These are phyloP conservation scores for Ciconia boyciana DNA, from an alignment of 2,113 vertebrate genomes.

Conservation along the genomic window DNA sequence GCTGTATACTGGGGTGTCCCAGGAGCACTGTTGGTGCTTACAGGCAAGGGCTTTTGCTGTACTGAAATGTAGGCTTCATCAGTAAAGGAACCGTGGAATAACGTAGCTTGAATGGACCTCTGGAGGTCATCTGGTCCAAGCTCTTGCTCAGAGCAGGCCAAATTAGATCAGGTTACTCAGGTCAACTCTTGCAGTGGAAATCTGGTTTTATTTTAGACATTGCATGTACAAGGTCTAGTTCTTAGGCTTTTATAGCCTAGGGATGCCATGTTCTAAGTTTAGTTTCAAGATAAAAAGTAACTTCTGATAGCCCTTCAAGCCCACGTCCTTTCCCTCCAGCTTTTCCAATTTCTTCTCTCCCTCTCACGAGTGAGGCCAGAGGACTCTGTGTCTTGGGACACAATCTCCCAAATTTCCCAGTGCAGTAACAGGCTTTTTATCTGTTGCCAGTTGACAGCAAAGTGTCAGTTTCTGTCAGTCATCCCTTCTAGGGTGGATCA, in stretches of 20 bases:
- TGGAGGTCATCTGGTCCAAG: background rate
- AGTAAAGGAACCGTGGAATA: background rate
- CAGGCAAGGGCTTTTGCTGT: background rate
- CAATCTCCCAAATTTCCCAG: background rate
- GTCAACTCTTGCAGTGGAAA: background rate
- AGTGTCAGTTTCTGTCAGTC: background rate
- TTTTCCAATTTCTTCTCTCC: background rate
- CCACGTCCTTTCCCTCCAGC: background rate
- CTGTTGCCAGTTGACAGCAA: background rate
- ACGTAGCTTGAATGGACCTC: background rate
- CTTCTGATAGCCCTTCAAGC: background rate
- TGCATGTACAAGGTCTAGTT: background rate
- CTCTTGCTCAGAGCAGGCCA: background rate
- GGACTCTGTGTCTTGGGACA: background rate
- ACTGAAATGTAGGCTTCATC: background rate
- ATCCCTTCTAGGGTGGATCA: background rate
- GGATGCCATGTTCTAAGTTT: background rate
- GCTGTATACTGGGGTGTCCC: accelerated
- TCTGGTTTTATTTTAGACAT: background rate
- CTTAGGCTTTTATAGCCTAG: background rate
- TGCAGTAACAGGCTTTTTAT: background rate
- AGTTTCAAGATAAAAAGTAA: background rate
- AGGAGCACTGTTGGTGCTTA: accelerated
- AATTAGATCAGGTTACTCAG: background rate
- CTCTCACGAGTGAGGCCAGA: background rate